phyloP scores from a whole-genome alignment of 2,113 vertebrate species.

The Hippocampus barbouri region DNA sequence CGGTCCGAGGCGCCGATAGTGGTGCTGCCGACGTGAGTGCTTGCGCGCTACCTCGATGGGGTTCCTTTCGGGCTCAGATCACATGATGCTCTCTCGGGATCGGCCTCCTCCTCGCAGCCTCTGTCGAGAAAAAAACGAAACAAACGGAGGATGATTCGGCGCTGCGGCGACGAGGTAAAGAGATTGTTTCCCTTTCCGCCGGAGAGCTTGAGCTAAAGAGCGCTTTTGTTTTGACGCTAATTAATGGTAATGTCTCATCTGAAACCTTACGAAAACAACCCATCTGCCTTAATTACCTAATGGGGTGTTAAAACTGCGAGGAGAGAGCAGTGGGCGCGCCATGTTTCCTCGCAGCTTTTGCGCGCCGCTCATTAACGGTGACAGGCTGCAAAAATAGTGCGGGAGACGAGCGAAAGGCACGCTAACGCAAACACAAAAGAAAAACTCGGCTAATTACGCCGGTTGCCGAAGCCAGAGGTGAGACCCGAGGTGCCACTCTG shows the following conservation, averaged over 20 bases:
- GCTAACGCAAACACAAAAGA: slow-evolving; percentile 36
- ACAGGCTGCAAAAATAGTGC: slow-evolving; percentile 49
- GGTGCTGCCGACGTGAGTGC: slow-evolving; percentile 47
- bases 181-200: slow-evolving; percentile 49
- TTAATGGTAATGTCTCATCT: slow-evolving; percentile 63
- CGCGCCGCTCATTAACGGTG: slow-evolving; percentile 59
- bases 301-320: slow-evolving; percentile 52
- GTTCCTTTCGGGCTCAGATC: slow-evolving; percentile 38
- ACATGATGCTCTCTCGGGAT: slow-evolving; percentile 54
- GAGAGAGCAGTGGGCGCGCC: slow-evolving; percentile 48
- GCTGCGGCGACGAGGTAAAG: slow-evolving; percentile 6
- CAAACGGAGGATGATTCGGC: not conserved
- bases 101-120: slow-evolving; percentile 20
- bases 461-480: slow-evolving; percentile 51
- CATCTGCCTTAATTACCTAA: slow-evolving; percentile 65
- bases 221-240: slow-evolving; percentile 58
- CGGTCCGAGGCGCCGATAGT: slow-evolving; percentile 49
- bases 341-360: slow-evolving; percentile 45
- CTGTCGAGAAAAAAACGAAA: slow-evolving; percentile 27
- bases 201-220: slow-evolving; percentile 46
- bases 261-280: slow-evolving; percentile 61
- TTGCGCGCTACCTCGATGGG: slow-evolving; percentile 34
- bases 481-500: slow-evolving; percentile 45
- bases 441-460: slow-evolving; percentile 66
- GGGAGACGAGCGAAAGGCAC: slow-evolving; percentile 43